These are phyloP conservation scores for Liparis tanakae DNA, from an alignment of 2,797 vertebrate species.

Conservation along the genomic window DNA sequence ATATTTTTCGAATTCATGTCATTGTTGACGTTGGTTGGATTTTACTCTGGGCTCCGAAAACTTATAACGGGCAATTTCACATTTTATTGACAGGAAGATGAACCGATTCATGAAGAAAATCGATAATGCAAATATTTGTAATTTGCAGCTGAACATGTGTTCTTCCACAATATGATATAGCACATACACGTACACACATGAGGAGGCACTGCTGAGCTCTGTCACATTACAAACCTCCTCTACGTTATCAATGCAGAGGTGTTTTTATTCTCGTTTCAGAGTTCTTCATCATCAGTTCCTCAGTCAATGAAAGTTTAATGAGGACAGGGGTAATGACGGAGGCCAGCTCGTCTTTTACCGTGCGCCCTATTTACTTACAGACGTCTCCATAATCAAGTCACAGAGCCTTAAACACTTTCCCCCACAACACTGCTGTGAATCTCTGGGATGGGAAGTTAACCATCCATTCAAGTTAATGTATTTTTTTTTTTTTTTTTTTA, in stretches of 20 bases:
- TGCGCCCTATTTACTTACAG: neutral
- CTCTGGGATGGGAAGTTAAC: neutral
- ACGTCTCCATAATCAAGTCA: neutral
- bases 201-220: conserved; percentile 18
- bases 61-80: neutral
- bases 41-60: neutral
- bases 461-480: too few relatives aligned
- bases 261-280: neutral
- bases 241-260: neutral
- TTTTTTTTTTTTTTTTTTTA: too few relatives aligned
- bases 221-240: neutral
- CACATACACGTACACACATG: conserved; percentile 12
- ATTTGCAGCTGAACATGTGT: neutral
- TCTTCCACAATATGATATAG: neutral
- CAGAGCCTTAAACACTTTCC: neutral
- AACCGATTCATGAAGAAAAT: neutral
- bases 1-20: too few relatives aligned
- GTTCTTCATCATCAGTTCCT: neutral
- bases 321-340: neutral
- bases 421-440: neutral
- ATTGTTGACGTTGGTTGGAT: neutral
- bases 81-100: neutral
- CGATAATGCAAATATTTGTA: neutral
- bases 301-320: neutral
- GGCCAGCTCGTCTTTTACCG: neutral